A percentile compares a stretch with the other conserved stretches of the same genome.
Evolutionary conservation across 2,113 vertebrate genomes (phyloP).

Genomic region (Manacus vitellinus): DNA sequence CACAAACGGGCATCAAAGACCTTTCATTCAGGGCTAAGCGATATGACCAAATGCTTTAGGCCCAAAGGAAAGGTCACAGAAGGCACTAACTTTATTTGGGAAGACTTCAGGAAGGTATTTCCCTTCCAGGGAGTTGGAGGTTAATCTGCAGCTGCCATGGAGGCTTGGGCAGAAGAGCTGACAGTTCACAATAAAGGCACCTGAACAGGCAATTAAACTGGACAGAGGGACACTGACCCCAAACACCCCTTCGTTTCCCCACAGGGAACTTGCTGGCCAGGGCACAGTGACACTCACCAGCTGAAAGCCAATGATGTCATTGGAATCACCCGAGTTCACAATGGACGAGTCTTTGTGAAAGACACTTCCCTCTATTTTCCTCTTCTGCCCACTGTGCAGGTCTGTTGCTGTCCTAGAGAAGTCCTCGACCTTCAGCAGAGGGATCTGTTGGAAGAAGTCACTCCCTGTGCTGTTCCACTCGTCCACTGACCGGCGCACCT

Average conservation of each 20-base stretch:
- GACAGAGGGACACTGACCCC: not conserved
- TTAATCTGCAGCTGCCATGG: not conserved
- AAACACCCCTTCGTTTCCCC: not conserved
- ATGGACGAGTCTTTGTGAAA: conserved; percentile 69
- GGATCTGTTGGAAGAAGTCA: conserved; percentile 56
- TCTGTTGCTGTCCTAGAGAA: conserved; percentile 43
- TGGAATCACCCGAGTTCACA: conserved; percentile 61
- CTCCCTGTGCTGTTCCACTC: not conserved
- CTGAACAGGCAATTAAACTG: not conserved
- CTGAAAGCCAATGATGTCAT: conserved; percentile 77
- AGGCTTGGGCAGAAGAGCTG: not conserved
- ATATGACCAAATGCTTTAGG: not conserved
- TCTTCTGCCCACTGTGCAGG: conserved; percentile 62
- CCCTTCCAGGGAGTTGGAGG: not conserved
- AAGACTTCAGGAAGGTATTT: not conserved
- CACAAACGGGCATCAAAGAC: not conserved
- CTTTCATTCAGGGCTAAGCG: not conserved
- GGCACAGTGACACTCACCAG: conserved; percentile 69
- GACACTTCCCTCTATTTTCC: conserved; percentile 65
- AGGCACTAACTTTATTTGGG: not conserved
- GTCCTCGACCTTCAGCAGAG: conserved; percentile 54
- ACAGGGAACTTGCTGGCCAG: not conserved
- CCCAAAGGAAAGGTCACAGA: not conserved
- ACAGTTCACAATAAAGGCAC: not conserved
- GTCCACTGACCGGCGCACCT: conserved; percentile 60